phyloP scores from a whole-genome alignment of 1,140 invertebrate genomes.

The Drosophila jambulina region DNA sequence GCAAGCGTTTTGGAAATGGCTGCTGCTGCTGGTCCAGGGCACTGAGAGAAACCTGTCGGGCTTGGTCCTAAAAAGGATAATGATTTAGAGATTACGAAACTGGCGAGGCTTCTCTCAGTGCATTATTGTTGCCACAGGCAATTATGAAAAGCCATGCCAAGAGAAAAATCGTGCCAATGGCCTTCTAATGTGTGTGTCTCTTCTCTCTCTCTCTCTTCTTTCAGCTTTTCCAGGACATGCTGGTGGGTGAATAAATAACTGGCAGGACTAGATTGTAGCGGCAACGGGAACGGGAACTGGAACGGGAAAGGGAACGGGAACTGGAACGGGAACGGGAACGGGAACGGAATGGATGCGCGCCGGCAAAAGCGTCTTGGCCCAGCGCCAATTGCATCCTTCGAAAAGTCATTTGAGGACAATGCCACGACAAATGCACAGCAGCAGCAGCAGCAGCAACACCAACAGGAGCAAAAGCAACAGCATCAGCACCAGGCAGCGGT shows the following conservation, averaged over 20 bases:
- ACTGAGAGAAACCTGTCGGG: slow-evolving; percentile 5
- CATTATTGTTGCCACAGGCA: slow-evolving; percentile 58
- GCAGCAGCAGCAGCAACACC: slow-evolving; percentile 34
- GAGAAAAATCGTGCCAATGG: slow-evolving; percentile 64
- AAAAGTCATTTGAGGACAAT: slow-evolving; percentile 94
- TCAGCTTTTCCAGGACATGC: slow-evolving; percentile 48
- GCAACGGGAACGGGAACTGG: slow-evolving; percentile 13
- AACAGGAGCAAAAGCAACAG: slow-evolving; percentile 25
- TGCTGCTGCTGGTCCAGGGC: background rate
- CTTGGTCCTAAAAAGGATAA: background rate
- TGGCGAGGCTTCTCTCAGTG: background rate
- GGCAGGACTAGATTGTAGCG: slow-evolving; percentile 27
- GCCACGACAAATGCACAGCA: slow-evolving; percentile 64
- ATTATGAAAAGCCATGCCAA: slow-evolving; percentile 64
- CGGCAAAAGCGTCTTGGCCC: slow-evolving; percentile 92
- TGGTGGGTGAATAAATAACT: slow-evolving; percentile 26
- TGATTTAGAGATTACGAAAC: background rate
- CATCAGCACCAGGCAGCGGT: slow-evolving; percentile 42
- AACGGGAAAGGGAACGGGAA: slow-evolving; percentile 14
- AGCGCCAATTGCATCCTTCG: slow-evolving; percentile 96
- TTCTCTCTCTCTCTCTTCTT: slow-evolving; percentile 13
- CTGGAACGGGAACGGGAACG: background rate
- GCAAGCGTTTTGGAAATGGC: slow-evolving; percentile 21
- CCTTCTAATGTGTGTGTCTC: slow-evolving; percentile 40
- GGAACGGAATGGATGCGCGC: slow-evolving; percentile 73